phyloP scores from a whole-genome alignment of 2,797 vertebrate genomes.

The Iguana delicatissima region DNA sequence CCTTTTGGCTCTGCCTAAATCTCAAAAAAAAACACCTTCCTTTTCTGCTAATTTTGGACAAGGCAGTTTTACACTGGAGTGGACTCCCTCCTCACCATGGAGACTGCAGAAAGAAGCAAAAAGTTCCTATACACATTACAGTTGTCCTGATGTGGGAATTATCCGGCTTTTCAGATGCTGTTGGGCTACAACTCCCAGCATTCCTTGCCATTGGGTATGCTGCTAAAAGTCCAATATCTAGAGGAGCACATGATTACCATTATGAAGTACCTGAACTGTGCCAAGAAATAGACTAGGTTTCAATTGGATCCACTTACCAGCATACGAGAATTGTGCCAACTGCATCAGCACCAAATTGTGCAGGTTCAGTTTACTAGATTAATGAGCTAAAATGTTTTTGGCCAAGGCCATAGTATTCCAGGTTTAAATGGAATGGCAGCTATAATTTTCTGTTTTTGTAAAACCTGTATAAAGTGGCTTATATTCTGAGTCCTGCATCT shows the following conservation, averaged over 20 bases:
- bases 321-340: not conserved
- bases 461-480: not conserved
- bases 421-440: not conserved
- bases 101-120: not conserved
- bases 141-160: not conserved
- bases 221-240: too few relatives aligned
- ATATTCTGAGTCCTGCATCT: not conserved
- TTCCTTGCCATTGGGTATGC: too few relatives aligned
- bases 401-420: not conserved
- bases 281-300: not conserved
- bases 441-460: conserved; percentile 6
- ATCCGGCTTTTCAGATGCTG: too few relatives aligned
- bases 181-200: too few relatives aligned
- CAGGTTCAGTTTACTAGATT: not conserved
- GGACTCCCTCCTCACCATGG: too few relatives aligned
- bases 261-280: not conserved
- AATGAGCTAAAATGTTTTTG: not conserved
- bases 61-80: not conserved
- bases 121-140: not conserved
- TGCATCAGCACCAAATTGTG: not conserved
- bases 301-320: not conserved
- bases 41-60: not conserved
- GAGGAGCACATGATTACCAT: too few relatives aligned
- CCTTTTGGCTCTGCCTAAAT: not conserved
- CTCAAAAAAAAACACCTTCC: not conserved